Evolutionary conservation across 2,113 vertebrate genomes (phyloP), one percentile per base, ranked within the genome.

Genomic region (Gobio gobio): DNA sequence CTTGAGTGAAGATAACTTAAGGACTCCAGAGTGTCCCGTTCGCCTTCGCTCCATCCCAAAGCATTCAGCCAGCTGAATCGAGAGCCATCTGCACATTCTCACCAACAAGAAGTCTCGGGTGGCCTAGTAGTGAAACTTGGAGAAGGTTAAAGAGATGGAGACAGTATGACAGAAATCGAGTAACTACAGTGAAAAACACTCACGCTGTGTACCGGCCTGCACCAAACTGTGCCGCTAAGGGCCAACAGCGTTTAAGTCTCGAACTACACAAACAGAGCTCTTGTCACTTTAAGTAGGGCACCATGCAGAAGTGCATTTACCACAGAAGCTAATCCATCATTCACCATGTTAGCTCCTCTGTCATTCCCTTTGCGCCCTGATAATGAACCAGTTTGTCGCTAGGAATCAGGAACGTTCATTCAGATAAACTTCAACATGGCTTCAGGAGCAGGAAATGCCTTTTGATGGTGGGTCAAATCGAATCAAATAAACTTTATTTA

Each of bases 261-360:
- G 59, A 83, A 89, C 85, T 89, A 76, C 86, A 88, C 87, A 89
- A 63, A 86, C 83, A 86, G 78, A 87, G 68, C 66, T 74, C 90
- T 87, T 91, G 92, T 93, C 92, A 91, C 88, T 90, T 89, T 90
- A 87, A 91, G 85, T 88, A 87, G 84, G 87, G 88, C 75, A 82
- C 78, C 85, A 77, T 29, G 86, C 79, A 83, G 79, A 87, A 89
- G 86, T 73, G 77, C 58, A 88, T 88, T 89, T 81, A 88, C 85
- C 47, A 47, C 72, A 85, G 83, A 74, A 87, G 22, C 24, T 88
- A 88, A 90, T 90, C 88, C 87, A 89, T 88, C 86, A 88, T 87
- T 85, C 87, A 80, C 87, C 16, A 82, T 61, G 85, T 85, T 89
- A 89, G 87, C 87, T 84, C 82, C 56, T 70, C 84, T 54, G 86